A percentile compares a stretch with the other conserved stretches of the same genome.
Conservation (phyloP, 2,888 invertebrate genomes). For the Aspidiotus rigidus region DNA sequence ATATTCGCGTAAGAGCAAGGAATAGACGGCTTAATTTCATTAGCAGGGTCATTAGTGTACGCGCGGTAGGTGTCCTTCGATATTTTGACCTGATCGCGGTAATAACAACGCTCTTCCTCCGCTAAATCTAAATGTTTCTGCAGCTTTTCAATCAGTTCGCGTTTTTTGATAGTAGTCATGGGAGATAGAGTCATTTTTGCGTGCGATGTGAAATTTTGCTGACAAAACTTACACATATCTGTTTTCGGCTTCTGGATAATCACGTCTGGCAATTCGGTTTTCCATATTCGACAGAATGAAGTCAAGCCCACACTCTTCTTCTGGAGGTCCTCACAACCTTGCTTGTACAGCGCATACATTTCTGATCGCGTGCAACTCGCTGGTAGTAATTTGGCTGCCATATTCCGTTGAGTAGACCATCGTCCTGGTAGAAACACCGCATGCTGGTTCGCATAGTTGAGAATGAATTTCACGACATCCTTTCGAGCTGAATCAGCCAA, state of each 20-base stretch:
- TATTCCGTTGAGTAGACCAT: neutral
- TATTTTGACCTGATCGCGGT: neutral
- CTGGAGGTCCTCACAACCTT: too few species aligned
- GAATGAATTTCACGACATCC: neutral
- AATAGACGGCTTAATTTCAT: too few species aligned
- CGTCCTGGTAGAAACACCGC: neutral
- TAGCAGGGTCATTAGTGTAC: neutral
- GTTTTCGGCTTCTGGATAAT: neutral
- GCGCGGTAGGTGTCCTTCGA: neutral
- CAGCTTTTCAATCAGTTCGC: slow-evolving; percentile 1
- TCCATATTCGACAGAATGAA: neutral
- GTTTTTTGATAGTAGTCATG: neutral
- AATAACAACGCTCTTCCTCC: neutral
- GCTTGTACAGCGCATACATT: neutral
- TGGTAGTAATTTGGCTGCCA: neutral
- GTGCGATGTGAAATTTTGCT: neutral
- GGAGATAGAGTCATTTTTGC: neutral
- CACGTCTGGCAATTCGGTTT: neutral
- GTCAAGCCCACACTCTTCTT: too few species aligned
- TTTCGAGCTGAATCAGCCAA: too few species aligned
- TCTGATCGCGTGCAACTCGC: neutral
- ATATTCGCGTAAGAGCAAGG: neutral
- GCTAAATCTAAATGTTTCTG: neutral
- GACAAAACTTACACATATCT: neutral
- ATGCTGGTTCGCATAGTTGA: neutral